A percentile compares a stretch with the other conserved stretches of the same genome.
Conservation (phyloP, 2,797 vertebrate species). For the Brachyrhaphis roseni region DNA sequence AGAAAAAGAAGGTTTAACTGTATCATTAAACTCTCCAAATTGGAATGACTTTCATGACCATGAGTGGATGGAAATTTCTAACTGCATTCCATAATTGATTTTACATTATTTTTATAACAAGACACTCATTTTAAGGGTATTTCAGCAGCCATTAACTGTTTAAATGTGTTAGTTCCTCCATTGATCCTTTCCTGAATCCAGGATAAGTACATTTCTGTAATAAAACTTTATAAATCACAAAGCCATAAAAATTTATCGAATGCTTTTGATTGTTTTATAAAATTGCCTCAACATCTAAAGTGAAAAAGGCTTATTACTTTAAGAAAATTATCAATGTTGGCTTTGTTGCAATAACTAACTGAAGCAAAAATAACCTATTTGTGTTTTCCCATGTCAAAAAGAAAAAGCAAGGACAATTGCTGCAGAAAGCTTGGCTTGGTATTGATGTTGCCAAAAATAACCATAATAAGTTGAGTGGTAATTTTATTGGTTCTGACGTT, state of each 20-base stretch:
- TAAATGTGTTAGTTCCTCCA: background rate
- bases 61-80: background rate
- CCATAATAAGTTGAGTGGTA: background rate
- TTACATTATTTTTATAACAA: background rate
- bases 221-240: background rate
- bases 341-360: background rate
- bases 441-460: background rate
- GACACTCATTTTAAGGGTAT: background rate
- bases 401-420: too few species aligned
- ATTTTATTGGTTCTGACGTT: background rate
- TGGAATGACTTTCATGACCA: background rate
- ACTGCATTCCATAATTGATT: background rate
- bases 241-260: slow-evolving; percentile 10
- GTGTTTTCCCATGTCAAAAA: background rate
- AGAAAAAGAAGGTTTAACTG: background rate
- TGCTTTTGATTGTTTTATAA: slow-evolving; percentile 26
- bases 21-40: background rate
- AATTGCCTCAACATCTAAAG: slow-evolving; percentile 7
- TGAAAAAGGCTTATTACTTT: background rate
- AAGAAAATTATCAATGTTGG: background rate
- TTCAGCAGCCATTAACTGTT: background rate
- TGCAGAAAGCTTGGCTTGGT: background rate
- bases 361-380: background rate
- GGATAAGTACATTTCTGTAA: background rate
- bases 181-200: background rate